Evolutionary conservation across 1,140 invertebrate genomes (phyloP).

Genomic region (Akabosia matsudoensis): DNA sequence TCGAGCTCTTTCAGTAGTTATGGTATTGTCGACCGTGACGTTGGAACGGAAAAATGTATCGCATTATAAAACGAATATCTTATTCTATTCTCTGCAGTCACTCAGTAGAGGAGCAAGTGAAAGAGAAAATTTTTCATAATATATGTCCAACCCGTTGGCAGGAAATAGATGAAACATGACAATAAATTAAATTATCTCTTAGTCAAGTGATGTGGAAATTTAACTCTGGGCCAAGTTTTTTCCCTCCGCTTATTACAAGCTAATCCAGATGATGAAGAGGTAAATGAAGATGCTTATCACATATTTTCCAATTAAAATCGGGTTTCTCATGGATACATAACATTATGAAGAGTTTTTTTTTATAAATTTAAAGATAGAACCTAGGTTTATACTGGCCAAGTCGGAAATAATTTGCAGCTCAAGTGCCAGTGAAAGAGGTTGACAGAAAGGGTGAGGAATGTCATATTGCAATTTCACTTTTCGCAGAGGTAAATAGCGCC

Average conservation of each 20-base stretch:
- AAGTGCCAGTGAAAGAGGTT: not conserved
- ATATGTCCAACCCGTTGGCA: not conserved
- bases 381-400: no score
- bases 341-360: no score
- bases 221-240: not conserved
- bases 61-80: not conserved
- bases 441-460: no score
- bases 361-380: no score
- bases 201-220: not conserved
- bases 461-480: no score
- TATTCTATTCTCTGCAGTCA: not conserved
- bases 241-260: not conserved
- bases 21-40: not conserved
- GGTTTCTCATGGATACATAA: not conserved
- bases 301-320: not conserved
- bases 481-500: no score
- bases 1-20: not conserved
- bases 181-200: not conserved
- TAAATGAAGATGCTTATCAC: slow-evolving; percentile 6
- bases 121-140: not conserved
- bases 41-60: not conserved
- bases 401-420: not conserved
- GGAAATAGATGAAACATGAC: not conserved
- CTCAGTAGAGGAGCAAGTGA: not conserved
- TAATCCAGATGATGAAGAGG: not conserved